Percentiles rank a stretch among this genome's conserved stretches.
phyloP scores from a whole-genome alignment of 2,797 vertebrate genomes.

The Periparus ater region DNA sequence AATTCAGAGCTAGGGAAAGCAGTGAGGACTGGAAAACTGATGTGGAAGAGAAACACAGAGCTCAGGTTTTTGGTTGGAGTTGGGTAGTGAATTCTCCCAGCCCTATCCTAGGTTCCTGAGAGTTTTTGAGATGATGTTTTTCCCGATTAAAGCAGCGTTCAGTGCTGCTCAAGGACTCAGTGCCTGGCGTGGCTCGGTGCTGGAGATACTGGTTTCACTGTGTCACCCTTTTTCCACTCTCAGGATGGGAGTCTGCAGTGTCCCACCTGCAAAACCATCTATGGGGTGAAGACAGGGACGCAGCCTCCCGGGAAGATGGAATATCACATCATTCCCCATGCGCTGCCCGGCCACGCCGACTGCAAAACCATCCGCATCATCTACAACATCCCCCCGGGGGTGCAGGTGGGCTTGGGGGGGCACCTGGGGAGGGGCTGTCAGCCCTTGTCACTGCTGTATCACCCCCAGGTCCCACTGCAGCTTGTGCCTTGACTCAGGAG shows the following conservation, averaged over 20 bases:
- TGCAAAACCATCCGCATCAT: constrained; percentile 97
- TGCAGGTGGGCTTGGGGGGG: constrained; percentile 83
- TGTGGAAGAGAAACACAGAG: background rate
- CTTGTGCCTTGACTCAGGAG: background rate
- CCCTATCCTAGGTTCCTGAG: background rate
- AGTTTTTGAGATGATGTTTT: background rate
- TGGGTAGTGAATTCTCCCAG: background rate
- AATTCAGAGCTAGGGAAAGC: background rate
- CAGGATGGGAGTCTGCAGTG: constrained; percentile 96
- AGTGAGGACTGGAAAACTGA: background rate
- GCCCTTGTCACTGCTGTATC: background rate
- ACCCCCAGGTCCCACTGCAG: background rate
- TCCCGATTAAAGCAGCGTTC: accelerated
- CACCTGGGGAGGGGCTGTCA: accelerated
- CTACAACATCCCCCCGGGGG: constrained; percentile 95
- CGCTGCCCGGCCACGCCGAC: constrained; percentile 91
- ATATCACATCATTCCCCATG: constrained; percentile 95
- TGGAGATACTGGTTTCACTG: background rate
- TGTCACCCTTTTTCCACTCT: background rate
- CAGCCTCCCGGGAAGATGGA: constrained; percentile 99
- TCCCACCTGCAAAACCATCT: constrained; percentile 97
- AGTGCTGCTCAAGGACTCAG: background rate
- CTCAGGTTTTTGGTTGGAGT: background rate
- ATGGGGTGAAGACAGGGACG: constrained; percentile 95
- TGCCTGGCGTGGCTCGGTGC: accelerated